phyloP scores from a whole-genome alignment of 2,113 vertebrate species.

The Regulus satrapa region DNA sequence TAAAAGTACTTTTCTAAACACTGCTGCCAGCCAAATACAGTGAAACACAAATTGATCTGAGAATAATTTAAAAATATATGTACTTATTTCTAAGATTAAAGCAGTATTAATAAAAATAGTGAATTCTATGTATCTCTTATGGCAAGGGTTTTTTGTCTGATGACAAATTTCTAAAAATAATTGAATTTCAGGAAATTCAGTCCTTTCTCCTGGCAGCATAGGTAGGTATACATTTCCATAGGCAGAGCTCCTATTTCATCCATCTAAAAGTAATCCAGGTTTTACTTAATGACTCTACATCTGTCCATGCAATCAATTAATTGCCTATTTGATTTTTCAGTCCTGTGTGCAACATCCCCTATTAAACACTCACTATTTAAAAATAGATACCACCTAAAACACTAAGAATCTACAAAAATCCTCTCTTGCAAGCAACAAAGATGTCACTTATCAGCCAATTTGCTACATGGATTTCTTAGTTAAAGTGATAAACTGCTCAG shows the following conservation, averaged over 20 bases:
- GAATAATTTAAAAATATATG: neutral
- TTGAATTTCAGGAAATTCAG: neutral
- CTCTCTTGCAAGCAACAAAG: neutral
- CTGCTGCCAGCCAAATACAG: neutral
- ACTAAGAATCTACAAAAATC: neutral
- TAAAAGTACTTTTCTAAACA: neutral
- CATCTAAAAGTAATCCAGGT: neutral
- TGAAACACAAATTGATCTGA: neutral
- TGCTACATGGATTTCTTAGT: neutral
- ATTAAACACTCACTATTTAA: neutral
- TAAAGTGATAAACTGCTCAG: neutral
- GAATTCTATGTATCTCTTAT: neutral
- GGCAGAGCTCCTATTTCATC: neutral
- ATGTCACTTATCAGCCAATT: neutral
- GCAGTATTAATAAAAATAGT: no score
- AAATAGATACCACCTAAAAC: neutral
- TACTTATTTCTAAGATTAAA: neutral
- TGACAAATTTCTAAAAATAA: neutral
- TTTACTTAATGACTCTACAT: neutral
- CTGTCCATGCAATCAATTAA: neutral
- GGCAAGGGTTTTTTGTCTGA: neutral
- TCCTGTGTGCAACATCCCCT: accelerated
- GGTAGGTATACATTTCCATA: neutral
- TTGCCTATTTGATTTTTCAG: neutral
- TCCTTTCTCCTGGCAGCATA: neutral